Conservation (phyloP, 2,797 vertebrate genomes). For the Tapera naevia region DNA sequence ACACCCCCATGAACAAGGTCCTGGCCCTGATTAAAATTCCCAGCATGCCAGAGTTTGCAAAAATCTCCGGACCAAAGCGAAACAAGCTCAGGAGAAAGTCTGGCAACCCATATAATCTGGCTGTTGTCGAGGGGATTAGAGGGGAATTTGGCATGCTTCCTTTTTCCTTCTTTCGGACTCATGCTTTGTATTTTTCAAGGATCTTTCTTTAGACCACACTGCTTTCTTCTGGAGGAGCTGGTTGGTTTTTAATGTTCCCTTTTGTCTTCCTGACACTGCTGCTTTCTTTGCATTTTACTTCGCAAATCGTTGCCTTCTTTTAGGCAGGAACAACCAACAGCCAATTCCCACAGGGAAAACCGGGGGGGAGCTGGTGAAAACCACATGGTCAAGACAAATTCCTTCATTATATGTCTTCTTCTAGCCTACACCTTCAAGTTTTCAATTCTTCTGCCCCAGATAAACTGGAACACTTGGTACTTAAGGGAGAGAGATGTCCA, state of each 20-base stretch:
- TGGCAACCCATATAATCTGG: slow-evolving; percentile 25
- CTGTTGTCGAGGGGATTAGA: slow-evolving; percentile 59
- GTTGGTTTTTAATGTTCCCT: slow-evolving; percentile 53
- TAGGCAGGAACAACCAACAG: not conserved
- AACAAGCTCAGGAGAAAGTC: slow-evolving; percentile 39
- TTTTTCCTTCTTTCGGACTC: slow-evolving; percentile 29
- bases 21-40: slow-evolving; percentile 52
- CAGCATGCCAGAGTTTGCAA: slow-evolving; percentile 29
- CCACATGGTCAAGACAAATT: rapidly evolving
- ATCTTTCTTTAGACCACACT: slow-evolving; percentile 1
- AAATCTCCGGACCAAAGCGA: slow-evolving; percentile 46
- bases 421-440: not conserved
- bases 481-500: not conserved
- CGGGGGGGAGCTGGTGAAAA: not conserved
- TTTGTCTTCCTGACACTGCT: slow-evolving; percentile 32
- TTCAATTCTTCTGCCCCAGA: not conserved
- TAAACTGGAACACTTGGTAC: not conserved
- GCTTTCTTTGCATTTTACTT: slow-evolving; percentile 8
- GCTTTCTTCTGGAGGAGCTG: slow-evolving; percentile 31
- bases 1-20: not conserved
- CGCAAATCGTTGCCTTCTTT: not conserved
- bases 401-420: not conserved
- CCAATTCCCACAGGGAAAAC: not conserved
- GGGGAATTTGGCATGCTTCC: slow-evolving; percentile 55
- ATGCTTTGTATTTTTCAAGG: slow-evolving; percentile 49